Conservation (phyloP, 2,888 invertebrate genomes). For the Tipula unca region DNA sequence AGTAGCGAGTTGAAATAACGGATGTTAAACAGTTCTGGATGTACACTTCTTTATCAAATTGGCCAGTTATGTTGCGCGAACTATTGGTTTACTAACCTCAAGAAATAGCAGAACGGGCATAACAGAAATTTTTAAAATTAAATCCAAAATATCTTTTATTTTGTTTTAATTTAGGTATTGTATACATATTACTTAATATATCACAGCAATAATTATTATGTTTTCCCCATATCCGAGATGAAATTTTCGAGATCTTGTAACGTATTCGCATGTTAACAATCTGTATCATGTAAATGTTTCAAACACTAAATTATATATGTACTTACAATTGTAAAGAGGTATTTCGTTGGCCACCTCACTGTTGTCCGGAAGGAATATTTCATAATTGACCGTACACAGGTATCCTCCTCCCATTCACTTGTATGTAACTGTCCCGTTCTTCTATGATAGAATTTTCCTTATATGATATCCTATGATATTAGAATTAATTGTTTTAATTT, state of each 20-base stretch:
- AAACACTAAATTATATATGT: background rate
- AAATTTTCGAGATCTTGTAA: background rate
- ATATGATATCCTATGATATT: background rate
- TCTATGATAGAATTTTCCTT: background rate
- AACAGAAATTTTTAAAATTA: too few species aligned
- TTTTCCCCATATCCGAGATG: background rate
- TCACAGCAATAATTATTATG: background rate
- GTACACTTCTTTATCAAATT: too few species aligned
- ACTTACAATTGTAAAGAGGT: background rate
- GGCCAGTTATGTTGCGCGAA: too few species aligned
- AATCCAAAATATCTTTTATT: background rate
- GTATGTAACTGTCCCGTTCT: background rate
- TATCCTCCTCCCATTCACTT: background rate
- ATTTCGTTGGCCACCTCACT: background rate
- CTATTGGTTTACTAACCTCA: too few species aligned
- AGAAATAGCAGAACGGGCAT: too few species aligned
- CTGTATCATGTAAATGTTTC: background rate
- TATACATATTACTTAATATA: too few species aligned
- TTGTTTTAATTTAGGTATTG: background rate
- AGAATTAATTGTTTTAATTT: background rate
- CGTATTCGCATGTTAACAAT: background rate
- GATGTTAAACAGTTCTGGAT: too few species aligned
- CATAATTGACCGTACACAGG: background rate
- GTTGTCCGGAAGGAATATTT: background rate
- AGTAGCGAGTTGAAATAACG: too few species aligned